Evolutionary conservation across 53 echinoderm and acorn worm species (phyloP).

Genomic region (Temnopleurus reevesii): DNA sequence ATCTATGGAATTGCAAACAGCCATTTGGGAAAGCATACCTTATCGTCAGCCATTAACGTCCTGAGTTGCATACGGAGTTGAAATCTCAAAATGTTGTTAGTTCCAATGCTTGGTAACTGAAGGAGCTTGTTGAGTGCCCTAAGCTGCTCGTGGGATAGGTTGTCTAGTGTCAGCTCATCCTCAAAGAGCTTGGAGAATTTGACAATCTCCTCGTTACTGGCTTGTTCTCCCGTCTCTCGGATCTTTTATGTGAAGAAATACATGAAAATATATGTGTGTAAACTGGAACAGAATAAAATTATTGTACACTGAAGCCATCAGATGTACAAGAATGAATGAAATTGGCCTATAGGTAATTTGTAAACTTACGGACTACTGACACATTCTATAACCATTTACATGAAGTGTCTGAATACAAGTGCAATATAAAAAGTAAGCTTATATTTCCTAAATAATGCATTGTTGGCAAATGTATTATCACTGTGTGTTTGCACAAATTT

Average conservation of each 20-base stretch:
- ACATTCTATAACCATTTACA: too few species aligned
- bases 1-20: constrained; percentile 19
- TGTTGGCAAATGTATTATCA: too few species aligned
- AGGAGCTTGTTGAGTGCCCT: constrained; percentile 86
- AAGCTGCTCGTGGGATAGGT: constrained; percentile 83
- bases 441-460: too few species aligned
- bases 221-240: constrained; percentile 81
- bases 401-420: too few species aligned
- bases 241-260: constrained; percentile 60
- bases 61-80: constrained; percentile 87
- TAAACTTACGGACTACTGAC: too few species aligned
- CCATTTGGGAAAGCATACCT: constrained; percentile 50
- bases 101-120: constrained; percentile 82
- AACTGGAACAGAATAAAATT: too few species aligned
- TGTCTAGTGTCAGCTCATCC: constrained; percentile 95
- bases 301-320: too few species aligned
- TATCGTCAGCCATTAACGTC: constrained; percentile 93
- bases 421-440: too few species aligned
- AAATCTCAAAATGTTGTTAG: constrained; percentile 94
- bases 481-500: too few species aligned
- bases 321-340: too few species aligned
- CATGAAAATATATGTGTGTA: too few species aligned
- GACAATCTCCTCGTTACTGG: constrained; percentile 89
- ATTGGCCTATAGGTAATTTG: too few species aligned
- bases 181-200: constrained; percentile 98